Conservation (phyloP, 2,113 vertebrate genomes). For the Crocuta crocuta region DNA sequence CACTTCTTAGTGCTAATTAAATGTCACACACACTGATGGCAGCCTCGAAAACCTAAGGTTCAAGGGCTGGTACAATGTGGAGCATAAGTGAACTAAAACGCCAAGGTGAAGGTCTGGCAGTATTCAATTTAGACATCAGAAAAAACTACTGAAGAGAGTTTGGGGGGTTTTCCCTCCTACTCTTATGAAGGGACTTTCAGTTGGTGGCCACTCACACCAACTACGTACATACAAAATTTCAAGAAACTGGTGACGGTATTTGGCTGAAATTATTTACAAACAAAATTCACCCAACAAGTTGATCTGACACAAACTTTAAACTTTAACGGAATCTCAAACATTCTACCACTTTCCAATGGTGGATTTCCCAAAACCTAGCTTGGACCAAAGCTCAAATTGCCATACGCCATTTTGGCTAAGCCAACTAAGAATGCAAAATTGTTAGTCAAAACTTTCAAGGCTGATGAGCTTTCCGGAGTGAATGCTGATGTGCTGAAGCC, state of each 20-base stretch:
- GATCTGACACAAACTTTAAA: background rate
- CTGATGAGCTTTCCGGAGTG: background rate
- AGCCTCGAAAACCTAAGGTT: background rate
- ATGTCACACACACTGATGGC: too few relatives aligned
- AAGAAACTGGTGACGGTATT: background rate
- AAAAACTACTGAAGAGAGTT: background rate
- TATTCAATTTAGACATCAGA: background rate
- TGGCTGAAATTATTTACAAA: background rate
- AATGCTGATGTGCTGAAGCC: background rate
- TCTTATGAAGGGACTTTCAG: too few relatives aligned
- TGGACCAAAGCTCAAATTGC: background rate
- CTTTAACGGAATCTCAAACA: background rate
- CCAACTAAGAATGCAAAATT: background rate
- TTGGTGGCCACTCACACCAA: background rate
- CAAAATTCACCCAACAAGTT: background rate
- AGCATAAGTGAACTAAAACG: background rate
- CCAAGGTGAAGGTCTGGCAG: too few relatives aligned
- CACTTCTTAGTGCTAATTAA: background rate
- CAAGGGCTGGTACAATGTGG: background rate
- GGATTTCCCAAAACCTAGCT: background rate
- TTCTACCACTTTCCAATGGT: background rate
- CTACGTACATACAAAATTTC: background rate
- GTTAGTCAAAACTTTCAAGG: background rate
- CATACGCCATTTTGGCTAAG: background rate
- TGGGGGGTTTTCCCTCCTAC: background rate